Evolutionary conservation across 2,888 invertebrate genomes (phyloP), one percentile per base, ranked within the genome.

Genomic region (Teleiodes luculella): DNA sequence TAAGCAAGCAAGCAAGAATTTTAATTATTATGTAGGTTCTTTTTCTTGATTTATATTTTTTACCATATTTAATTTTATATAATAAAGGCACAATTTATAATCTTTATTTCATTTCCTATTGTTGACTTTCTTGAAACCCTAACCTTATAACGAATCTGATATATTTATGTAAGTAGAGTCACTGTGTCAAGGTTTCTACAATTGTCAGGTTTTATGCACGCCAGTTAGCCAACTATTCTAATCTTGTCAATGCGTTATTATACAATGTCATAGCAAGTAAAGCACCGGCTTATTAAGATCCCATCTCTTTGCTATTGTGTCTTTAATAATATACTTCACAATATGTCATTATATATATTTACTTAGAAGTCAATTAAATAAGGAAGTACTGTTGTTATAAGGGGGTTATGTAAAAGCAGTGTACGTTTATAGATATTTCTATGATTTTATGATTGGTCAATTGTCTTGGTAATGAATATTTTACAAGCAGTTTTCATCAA

Each of bases 251-350:
- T 43, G 43, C 20, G 24, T 13, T 43, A n/a, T 28, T 13, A n/a
- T 24, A 28, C 43, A 43, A 43, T 43, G 43, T 43, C 43, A 43
- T 43, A 35, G 28, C 13, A 43, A 28, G 43, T 43, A 43, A 43
- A 28, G 20, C 37, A 6, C 3, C 37, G 16, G 11, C 37, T 37
- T 14, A 10, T 18, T 43, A 24, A 28, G 43, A 43, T 43, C 24
- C 28, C 43, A 43, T 47, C 35, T 47, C 14, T 47, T 33, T 39
- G n/a, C 47, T 33, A 35, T 47, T 47, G 31, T 47, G 11, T 47
- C 39, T 41, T 16, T 20, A 52, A 33, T 45, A 35, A 18, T n/a
- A 52, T 52, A 43, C 13, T 7, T 52, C 16, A 18, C 11, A 41
- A 37, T 37, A 16, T 37, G 37, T 37, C 37, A 18, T 37, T 37